Evolutionary conservation across 2,797 vertebrate genomes (phyloP).

Genomic region (Lagorchestes hirsutus): DNA sequence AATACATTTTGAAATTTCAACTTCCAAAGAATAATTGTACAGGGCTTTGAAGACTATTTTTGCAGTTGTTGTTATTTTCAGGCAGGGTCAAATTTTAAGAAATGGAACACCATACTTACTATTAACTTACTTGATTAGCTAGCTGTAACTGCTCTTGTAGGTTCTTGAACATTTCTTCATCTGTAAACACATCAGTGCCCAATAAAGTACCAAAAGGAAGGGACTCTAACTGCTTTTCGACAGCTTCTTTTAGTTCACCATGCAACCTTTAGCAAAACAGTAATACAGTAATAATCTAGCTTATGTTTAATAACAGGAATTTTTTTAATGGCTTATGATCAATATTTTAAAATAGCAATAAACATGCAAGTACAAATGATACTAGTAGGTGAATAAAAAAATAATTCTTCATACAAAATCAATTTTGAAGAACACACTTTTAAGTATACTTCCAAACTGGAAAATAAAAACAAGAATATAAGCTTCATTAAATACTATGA

Average conservation of each 20-base stretch:
- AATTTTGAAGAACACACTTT: conserved; percentile 7
- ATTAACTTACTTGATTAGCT: conserved; percentile 88
- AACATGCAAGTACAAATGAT: conserved; percentile 1
- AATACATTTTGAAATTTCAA: neutral
- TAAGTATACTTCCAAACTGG: neutral
- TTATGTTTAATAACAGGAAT: conserved; percentile 40
- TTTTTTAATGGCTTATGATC: neutral
- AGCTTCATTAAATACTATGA: conserved; percentile 17
- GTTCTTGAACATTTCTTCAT: conserved; percentile 87
- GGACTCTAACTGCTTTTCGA: conserved; percentile 91
- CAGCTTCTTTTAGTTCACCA: conserved; percentile 89
- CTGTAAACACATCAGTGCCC: conserved; percentile 83
- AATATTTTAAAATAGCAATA: neutral
- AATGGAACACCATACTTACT: conserved; percentile 9
- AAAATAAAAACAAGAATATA: neutral
- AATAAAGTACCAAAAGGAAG: conserved; percentile 81
- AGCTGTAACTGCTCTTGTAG: conserved; percentile 93
- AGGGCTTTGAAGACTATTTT: conserved; percentile 37
- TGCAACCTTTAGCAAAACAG: conserved; percentile 89
- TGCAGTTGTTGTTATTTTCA: neutral
- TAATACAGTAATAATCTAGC: conserved; percentile 16
- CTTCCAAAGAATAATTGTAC: conserved; percentile 30
- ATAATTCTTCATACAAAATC: conserved; percentile 38
- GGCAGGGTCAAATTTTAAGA: conserved; percentile 6
- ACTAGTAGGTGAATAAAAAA: conserved; percentile 38